Evolutionary conservation across 2,797 vertebrate genomes (phyloP), one percentile per base, ranked within the genome.

Genomic region (Hipposideros larvatus): DNA sequence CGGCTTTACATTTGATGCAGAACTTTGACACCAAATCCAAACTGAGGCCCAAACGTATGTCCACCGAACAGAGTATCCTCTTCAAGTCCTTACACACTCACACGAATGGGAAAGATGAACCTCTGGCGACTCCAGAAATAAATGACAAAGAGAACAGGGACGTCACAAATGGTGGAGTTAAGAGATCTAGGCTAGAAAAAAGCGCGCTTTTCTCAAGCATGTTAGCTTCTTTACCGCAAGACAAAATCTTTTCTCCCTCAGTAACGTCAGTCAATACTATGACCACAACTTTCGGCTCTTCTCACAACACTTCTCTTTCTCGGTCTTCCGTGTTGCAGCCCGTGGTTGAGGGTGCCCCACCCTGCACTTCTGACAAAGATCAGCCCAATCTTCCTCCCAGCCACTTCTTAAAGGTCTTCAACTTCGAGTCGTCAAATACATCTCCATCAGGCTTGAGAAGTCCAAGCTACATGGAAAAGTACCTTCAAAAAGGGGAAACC

Each of bases 131-230:
- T 63, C 97, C 98, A 1, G 97, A 98, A 68, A 74, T 93, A 66
- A 98, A 97, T 55, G 98, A 95, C 37, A 98, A 98, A 84, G 99
- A 99, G 83, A 98, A 83, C 19, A 80, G 85, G 89, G 99, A 98
- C 61, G 83, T 94, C 84, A 97, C 97, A 46, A 99, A 98, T 48
- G 96, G 98, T 21, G 98, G 98, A 26, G 98, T 99, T 92, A 98
- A 98, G 82, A 98, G 98, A 55, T 99, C 99, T 4, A 98, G 99
- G 2, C 99, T 99, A 66, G 99, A 98, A 96, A 99, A 99, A 97
- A 99, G 99, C 70, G 98, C 99, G 1, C 99, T 99, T 86, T 99
- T 99, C 95, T 99, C 99, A 31, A 99, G 98, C 96, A 98, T 99
- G 57, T 97, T 99, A 63, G 99, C 98, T 43, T 98, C 98, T 48